phyloP scores from a whole-genome alignment of 1,140 invertebrate genomes.

The Drosophila kepulauana region DNA sequence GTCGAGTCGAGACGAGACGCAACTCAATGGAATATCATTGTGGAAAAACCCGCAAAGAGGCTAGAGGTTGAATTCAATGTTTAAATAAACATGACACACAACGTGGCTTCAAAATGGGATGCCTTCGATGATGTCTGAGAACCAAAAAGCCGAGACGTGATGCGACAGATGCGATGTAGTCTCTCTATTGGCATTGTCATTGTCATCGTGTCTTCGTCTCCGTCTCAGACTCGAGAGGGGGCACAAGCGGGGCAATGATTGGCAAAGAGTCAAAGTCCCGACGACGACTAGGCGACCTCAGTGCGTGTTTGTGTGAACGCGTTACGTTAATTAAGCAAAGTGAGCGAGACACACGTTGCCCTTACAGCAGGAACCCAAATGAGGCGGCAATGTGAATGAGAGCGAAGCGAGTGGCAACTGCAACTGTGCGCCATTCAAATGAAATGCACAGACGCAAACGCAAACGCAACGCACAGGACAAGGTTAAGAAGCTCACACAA shows the following conservation, averaged over 20 bases:
- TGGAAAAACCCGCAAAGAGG: conserved; percentile 45
- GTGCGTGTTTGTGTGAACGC: conserved; percentile 61
- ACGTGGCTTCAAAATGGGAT: conserved; percentile 63
- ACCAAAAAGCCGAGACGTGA: conserved; percentile 62
- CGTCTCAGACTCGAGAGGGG: not conserved
- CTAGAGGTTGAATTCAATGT: conserved; percentile 29
- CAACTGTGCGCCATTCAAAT: conserved; percentile 67
- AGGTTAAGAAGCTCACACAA: conserved; percentile 61
- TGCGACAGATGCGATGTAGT: conserved; percentile 62
- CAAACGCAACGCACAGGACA: conserved; percentile 27
- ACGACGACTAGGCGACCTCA: conserved; percentile 64
- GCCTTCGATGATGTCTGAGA: conserved; percentile 60
- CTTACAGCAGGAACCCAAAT: not conserved
- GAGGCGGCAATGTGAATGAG: conserved; percentile 11
- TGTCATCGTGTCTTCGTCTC: not conserved
- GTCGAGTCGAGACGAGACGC: conserved; percentile 11
- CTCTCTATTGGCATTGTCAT: conserved; percentile 71
- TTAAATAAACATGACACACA: conserved; percentile 68
- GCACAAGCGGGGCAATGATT: conserved; percentile 71
- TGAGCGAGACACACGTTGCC: conserved; percentile 75
- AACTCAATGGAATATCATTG: conserved; percentile 73
- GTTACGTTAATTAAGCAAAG: conserved; percentile 84
- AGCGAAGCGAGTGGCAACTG: conserved; percentile 7
- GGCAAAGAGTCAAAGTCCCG: conserved; percentile 78
- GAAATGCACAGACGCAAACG: conserved; percentile 70